Percentiles rank a stretch among this genome's conserved stretches.
These are phyloP conservation scores for Ernsta delagoae DNA, from an alignment of 2,888 invertebrate genomes.

Conservation along the genomic window DNA sequence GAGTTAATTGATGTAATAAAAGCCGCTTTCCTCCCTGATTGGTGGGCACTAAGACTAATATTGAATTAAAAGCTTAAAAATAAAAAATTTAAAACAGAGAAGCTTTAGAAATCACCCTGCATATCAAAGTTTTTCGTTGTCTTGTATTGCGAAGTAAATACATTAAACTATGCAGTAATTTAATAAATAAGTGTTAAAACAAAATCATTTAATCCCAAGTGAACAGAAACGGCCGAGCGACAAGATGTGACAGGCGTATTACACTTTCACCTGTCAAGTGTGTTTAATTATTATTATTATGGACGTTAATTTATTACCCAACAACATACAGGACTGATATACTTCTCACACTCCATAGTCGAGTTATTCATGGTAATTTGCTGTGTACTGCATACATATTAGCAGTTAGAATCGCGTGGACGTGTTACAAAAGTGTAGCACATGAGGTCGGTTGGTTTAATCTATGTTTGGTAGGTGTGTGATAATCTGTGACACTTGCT, in stretches of 20 bases:
- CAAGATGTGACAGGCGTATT: conserved; percentile 47
- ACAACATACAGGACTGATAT: conserved; percentile 34
- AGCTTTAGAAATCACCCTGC: too few relatives aligned
- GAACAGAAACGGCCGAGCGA: conserved; percentile 41
- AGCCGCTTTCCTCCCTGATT: too few relatives aligned
- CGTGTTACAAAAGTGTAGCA: conserved; percentile 23
- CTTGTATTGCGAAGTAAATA: too few relatives aligned
- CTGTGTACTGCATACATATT: conserved; percentile 15
- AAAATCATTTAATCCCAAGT: conserved; percentile 42
- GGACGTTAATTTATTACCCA: conserved; percentile 52
- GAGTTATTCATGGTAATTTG: conserved; percentile 17
- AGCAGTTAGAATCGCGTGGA: conserved; percentile 26
- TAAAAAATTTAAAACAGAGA: too few relatives aligned
- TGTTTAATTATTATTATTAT: conserved; percentile 55
- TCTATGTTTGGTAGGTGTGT: conserved; percentile 43
- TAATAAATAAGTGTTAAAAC: conserved; percentile 18
- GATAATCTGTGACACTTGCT: conserved; percentile 56
- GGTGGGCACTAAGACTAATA: too few relatives aligned
- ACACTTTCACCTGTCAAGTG: conserved; percentile 67
- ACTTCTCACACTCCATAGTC: conserved; percentile 20
- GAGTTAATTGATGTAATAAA: too few relatives aligned
- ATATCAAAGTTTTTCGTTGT: too few relatives aligned
- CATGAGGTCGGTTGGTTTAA: conserved; percentile 33
- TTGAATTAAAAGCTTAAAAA: too few relatives aligned
- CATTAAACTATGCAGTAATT: too few relatives aligned